These are phyloP conservation scores for Cephalopachus bancanus DNA, from an alignment of 2,797 vertebrate species.

Conservation along the genomic window DNA sequence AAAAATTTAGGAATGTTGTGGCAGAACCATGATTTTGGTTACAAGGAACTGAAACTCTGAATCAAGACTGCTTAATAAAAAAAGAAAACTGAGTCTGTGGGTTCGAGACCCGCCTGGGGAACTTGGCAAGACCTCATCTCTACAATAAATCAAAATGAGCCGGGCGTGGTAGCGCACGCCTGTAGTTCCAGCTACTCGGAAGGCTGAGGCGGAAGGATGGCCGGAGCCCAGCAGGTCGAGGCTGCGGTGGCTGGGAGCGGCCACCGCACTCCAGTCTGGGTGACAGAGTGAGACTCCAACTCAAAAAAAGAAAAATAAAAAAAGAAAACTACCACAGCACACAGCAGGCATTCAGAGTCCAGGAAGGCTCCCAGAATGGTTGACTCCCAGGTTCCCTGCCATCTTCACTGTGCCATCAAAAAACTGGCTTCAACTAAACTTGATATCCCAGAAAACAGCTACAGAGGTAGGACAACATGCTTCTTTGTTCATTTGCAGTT, in stretches of 20 bases:
- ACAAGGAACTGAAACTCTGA: background rate
- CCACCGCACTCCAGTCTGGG: too few relatives aligned
- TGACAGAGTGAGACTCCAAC: too few relatives aligned
- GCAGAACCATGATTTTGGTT: background rate
- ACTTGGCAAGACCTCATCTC: too few relatives aligned
- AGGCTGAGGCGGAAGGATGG: too few relatives aligned
- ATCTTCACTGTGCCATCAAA: background rate
- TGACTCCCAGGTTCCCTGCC: background rate
- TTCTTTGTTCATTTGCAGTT: background rate
- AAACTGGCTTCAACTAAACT: background rate
- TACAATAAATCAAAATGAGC: too few relatives aligned
- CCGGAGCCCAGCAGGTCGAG: too few relatives aligned
- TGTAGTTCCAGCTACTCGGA: too few relatives aligned
- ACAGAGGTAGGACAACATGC: background rate
- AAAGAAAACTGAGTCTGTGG: background rate
- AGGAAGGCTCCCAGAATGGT: background rate
- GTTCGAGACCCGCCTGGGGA: too few relatives aligned
- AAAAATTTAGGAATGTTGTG: background rate
- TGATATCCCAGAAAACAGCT: background rate
- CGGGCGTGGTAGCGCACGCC: too few relatives aligned
- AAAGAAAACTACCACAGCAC: background rate
- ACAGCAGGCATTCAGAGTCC: background rate
- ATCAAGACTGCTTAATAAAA: background rate
- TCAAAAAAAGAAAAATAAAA: background rate
- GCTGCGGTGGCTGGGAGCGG: too few relatives aligned